phyloP scores from a whole-genome alignment of 2,797 vertebrate genomes.

The Pitangus sulphuratus region DNA sequence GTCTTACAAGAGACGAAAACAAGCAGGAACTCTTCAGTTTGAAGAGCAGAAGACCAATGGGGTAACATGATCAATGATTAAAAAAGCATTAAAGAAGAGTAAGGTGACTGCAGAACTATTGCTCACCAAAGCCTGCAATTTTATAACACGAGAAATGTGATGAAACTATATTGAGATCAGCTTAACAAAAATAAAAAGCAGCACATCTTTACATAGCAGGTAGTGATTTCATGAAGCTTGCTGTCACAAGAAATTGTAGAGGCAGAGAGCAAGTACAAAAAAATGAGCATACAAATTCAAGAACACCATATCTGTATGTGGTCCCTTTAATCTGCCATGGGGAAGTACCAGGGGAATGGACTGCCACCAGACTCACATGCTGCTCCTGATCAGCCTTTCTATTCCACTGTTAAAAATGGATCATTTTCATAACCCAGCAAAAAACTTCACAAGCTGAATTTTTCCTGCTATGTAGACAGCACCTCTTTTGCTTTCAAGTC shows the following conservation, averaged over 20 bases:
- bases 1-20: neutral
- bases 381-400: neutral
- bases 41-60: neutral
- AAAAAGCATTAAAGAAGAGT: neutral
- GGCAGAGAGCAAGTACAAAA: neutral
- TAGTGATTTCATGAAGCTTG: neutral
- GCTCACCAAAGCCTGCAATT: neutral
- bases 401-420: neutral
- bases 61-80: neutral
- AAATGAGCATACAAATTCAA: neutral
- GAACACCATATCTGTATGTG: fast-evolving
- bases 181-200: neutral
- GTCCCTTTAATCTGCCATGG: neutral
- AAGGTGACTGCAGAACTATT: neutral
- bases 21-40: neutral
- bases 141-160: neutral
- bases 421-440: neutral
- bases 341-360: neutral
- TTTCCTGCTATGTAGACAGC: neutral
- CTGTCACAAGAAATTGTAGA: neutral
- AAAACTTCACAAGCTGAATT: neutral
- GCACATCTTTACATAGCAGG: neutral
- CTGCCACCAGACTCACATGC: neutral
- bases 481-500: neutral
- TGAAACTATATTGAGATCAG: neutral